A percentile compares a stretch with the other conserved stretches of the same genome.
Evolutionary conservation across 2,888 invertebrate genomes (phyloP).

Genomic region (Geophilus truncorum): DNA sequence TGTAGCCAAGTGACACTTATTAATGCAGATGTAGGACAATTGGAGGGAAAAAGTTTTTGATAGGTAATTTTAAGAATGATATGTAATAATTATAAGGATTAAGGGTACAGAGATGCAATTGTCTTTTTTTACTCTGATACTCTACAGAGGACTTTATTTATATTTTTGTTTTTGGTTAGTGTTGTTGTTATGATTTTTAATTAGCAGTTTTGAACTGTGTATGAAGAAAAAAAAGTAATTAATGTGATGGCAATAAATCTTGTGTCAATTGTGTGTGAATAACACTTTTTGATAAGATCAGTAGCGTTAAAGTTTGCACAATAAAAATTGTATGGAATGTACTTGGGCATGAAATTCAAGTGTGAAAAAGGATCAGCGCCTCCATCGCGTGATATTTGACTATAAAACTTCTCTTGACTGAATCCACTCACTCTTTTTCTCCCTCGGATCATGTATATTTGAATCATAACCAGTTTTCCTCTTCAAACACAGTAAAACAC

Average conservation of each 20-base stretch:
- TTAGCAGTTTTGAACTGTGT: not conserved
- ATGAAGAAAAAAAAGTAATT: not conserved
- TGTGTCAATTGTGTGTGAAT: not conserved
- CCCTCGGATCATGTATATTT: too few species aligned
- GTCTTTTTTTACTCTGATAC: too few species aligned
- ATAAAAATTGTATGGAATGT: slow-evolving; percentile 11
- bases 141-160: too few species aligned
- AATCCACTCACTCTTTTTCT: not conserved
- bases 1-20: too few species aligned
- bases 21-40: too few species aligned
- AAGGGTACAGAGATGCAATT: too few species aligned
- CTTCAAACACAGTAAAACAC: too few species aligned
- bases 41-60: too few species aligned
- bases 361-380: slow-evolving; percentile 6
- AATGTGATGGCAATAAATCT: not conserved
- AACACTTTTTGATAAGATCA: slow-evolving; percentile 16
- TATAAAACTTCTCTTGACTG: not conserved
- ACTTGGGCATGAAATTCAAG: slow-evolving; percentile 12
- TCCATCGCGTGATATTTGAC: not conserved
- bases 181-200: not conserved
- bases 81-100: too few species aligned
- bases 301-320: slow-evolving; percentile 6
- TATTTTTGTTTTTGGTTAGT: too few species aligned
- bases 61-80: too few species aligned
- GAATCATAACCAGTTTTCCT: too few species aligned